Percentiles rank a stretch among this genome's conserved stretches.
Evolutionary conservation across 2,113 vertebrate genomes (phyloP).

Genomic region (Octodon degus): DNA sequence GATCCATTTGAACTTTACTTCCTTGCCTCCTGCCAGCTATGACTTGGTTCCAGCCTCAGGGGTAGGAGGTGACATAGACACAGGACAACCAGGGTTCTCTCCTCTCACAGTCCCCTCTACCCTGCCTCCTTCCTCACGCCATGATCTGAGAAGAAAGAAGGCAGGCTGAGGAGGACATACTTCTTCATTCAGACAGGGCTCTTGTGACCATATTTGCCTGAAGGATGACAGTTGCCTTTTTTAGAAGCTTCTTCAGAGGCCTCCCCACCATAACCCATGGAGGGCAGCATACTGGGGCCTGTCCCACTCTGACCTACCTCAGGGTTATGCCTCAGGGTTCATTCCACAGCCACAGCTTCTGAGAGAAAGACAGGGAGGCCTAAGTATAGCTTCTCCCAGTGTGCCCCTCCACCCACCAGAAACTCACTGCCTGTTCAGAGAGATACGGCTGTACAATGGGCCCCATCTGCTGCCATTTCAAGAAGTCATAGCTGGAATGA

Average conservation of each 20-base stretch:
- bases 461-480: background rate
- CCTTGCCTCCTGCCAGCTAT: background rate
- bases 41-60: background rate
- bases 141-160: background rate
- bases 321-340: background rate
- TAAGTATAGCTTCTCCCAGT: background rate
- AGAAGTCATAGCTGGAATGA: background rate
- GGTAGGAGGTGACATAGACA: background rate
- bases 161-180: background rate
- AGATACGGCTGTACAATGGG: background rate
- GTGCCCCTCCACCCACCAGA: background rate
- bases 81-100: background rate
- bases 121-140: background rate
- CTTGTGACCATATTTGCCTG: background rate
- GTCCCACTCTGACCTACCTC: background rate
- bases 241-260: background rate
- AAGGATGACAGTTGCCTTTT: background rate
- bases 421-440: background rate
- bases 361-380: background rate
- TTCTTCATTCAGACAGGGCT: background rate
- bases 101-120: background rate
- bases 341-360: background rate
- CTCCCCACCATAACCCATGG: background rate
- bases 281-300: background rate
- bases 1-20: accelerated